Evolutionary conservation across 2,797 vertebrate species (phyloP).

Genomic region (Darevskia mixta): DNA sequence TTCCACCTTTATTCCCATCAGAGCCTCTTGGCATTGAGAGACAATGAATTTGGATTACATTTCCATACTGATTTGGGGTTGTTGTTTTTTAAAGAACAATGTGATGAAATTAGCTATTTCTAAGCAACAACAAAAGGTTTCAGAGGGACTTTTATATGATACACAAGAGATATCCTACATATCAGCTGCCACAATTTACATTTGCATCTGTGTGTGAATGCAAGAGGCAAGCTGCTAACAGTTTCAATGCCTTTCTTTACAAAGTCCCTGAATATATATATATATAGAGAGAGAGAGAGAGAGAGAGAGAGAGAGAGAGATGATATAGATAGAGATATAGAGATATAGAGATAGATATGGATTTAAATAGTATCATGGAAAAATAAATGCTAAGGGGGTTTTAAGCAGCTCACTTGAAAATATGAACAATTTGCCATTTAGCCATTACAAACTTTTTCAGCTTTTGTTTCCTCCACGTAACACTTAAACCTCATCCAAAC

Average conservation of each 20-base stretch:
- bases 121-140: neutral
- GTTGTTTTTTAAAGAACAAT: slow-evolving; percentile 12
- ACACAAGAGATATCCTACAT: fast-evolving
- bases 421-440: neutral
- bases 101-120: neutral
- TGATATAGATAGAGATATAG: no score
- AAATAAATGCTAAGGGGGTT: neutral
- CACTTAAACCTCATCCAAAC: neutral
- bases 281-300: no score
- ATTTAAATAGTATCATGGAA: neutral
- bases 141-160: neutral
- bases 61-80: neutral
- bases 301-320: no score
- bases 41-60: neutral
- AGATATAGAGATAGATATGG: no score
- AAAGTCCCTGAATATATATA: neutral
- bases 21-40: fast-evolving
- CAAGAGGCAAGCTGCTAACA: neutral
- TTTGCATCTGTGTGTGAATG: slow-evolving; percentile 5
- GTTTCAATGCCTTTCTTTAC: neutral
- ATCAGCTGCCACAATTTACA: neutral
- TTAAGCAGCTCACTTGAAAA: neutral
- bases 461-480: neutral
- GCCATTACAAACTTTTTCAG: neutral
- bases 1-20: neutral